These are phyloP conservation scores for Sabatieria punctata DNA, from an alignment of 2,888 invertebrate genomes.

Conservation along the genomic window DNA sequence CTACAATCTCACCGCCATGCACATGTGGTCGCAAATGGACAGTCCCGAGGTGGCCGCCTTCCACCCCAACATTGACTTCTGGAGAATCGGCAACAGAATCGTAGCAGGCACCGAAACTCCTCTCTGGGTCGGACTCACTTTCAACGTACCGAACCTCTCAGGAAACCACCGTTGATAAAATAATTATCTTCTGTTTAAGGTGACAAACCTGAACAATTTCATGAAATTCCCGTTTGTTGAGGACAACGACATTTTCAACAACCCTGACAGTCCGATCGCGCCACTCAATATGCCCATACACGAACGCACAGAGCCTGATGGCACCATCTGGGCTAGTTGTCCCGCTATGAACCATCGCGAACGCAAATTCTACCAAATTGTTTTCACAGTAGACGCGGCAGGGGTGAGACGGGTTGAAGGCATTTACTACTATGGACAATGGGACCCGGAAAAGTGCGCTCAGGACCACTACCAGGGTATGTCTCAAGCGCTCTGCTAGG, in stretches of 20 bases:
- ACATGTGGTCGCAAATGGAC: slow-evolving; percentile 23
- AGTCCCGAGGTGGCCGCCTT: slow-evolving; percentile 21
- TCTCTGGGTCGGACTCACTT: slow-evolving; percentile 29
- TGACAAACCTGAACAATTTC: slow-evolving; percentile 23
- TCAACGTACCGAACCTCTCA: slow-evolving; percentile 23
- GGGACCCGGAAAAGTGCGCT: slow-evolving; percentile 25
- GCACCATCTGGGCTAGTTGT: slow-evolving; percentile 25
- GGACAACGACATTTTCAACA: slow-evolving; percentile 24
- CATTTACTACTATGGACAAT: slow-evolving; percentile 26
- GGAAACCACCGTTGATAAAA: background rate
- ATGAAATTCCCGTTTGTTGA: slow-evolving; percentile 26
- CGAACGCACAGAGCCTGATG: slow-evolving; percentile 13
- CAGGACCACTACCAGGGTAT: too few species aligned
- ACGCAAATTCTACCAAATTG: slow-evolving; percentile 25
- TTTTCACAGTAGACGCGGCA: slow-evolving; percentile 25
- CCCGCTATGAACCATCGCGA: slow-evolving; percentile 29
- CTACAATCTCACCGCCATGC: slow-evolving; percentile 27
- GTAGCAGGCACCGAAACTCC: slow-evolving; percentile 29
- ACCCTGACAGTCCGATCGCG: slow-evolving; percentile 15
- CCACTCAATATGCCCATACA: slow-evolving; percentile 30
- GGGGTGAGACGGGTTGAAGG: slow-evolving; percentile 26
- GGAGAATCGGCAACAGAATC: slow-evolving; percentile 21
- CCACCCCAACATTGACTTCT: slow-evolving; percentile 31
- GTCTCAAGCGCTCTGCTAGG: too few species aligned
- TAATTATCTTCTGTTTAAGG: slow-evolving; percentile 11